Evolutionary conservation across 2,113 vertebrate genomes (phyloP).

Genomic region (Recurvirostra avosetta): DNA sequence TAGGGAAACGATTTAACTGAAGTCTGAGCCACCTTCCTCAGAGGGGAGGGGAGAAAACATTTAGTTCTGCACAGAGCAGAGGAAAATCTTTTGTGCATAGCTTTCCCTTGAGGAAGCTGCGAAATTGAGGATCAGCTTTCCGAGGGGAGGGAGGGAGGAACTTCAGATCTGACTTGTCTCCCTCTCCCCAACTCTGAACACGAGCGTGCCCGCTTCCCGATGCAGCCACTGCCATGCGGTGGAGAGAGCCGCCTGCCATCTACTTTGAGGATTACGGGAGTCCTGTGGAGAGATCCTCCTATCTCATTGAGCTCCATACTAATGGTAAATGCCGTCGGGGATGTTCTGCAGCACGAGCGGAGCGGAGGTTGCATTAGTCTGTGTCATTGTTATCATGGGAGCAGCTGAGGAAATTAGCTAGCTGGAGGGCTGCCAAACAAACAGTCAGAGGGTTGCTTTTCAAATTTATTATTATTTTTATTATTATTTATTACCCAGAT

Average conservation of each 20-base stretch:
- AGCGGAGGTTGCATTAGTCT: slow-evolving; percentile 45
- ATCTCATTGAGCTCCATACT: slow-evolving; percentile 1
- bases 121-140: neutral
- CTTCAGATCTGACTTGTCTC: neutral
- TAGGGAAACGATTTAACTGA: neutral
- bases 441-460: slow-evolving; percentile 49
- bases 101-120: neutral
- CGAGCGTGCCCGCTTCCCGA: neutral
- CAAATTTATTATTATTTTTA: slow-evolving; percentile 62
- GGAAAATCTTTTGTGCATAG: neutral
- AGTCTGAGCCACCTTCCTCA: slow-evolving; percentile 31
- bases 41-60: neutral
- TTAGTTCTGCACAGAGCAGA: neutral
- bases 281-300: slow-evolving; percentile 40
- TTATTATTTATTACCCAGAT: slow-evolving; percentile 65
- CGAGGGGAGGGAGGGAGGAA: neutral
- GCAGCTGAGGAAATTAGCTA: slow-evolving; percentile 65
- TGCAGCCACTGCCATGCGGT: neutral
- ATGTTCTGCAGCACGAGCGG: slow-evolving; percentile 11
- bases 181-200: neutral
- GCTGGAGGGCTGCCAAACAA: slow-evolving; percentile 65
- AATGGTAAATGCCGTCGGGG: slow-evolving; percentile 42
- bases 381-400: slow-evolving; percentile 65
- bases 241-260: neutral
- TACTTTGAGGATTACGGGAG: neutral